phyloP scores from a whole-genome alignment of 2,888 invertebrate genomes.

The Tiphia femorata region DNA sequence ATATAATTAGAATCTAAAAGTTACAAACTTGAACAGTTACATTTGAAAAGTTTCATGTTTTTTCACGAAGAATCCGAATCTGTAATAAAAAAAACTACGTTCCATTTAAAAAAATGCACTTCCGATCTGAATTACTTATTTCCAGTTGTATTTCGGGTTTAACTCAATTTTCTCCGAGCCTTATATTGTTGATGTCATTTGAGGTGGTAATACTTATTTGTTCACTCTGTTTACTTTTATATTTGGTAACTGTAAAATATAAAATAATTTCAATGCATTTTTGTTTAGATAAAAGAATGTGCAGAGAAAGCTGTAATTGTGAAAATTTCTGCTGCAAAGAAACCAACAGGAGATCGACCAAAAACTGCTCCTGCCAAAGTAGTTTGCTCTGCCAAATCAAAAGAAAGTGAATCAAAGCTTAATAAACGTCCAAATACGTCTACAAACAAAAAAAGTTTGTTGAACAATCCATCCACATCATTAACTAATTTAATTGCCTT shows the following conservation, averaged over 20 bases:
- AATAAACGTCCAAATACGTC: conserved; percentile 56
- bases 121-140: too few relatives aligned
- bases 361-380: conserved; percentile 72
- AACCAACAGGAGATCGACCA: conserved; percentile 71
- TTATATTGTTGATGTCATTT: too few relatives aligned
- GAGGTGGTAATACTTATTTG: not conserved
- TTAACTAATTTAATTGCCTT: conserved; percentile 46
- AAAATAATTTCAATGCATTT: conserved; percentile 6
- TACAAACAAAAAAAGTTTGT: conserved; percentile 57
- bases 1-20: too few relatives aligned
- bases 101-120: too few relatives aligned
- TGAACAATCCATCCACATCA: conserved; percentile 60
- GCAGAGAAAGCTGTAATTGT: conserved; percentile 93
- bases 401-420: conserved; percentile 33
- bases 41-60: too few relatives aligned
- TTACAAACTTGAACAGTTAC: too few relatives aligned
- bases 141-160: too few relatives aligned
- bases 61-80: too few relatives aligned
- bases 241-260: not conserved
- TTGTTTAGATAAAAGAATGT: conserved; percentile 83
- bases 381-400: conserved; percentile 48
- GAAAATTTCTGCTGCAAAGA: conserved; percentile 77
- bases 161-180: not conserved
- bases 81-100: too few relatives aligned
- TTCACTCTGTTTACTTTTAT: not conserved